These are phyloP conservation scores for Habrosyne pyritoides DNA, from an alignment of 2,888 invertebrate genomes.

Conservation along the genomic window DNA sequence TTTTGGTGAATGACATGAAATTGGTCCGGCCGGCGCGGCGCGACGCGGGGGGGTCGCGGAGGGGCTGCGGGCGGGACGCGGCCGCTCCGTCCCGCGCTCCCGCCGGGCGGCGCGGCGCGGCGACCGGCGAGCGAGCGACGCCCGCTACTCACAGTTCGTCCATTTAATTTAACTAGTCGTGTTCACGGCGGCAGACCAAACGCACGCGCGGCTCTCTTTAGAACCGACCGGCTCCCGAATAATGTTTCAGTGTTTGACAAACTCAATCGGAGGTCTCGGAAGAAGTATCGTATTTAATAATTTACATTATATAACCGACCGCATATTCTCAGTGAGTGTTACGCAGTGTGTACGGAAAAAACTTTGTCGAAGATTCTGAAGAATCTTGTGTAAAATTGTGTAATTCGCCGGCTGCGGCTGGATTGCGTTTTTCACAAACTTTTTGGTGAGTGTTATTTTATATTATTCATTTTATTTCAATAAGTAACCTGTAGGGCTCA, in stretches of 20 bases:
- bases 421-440: slow-evolving; percentile 80
- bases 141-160: slow-evolving; percentile 37
- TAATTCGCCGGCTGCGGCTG: slow-evolving; percentile 78
- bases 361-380: slow-evolving; percentile 84
- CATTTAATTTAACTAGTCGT: slow-evolving; percentile 60
- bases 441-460: slow-evolving; percentile 72
- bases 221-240: slow-evolving; percentile 82
- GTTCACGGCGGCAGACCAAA: slow-evolving; percentile 76
- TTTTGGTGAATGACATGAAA: slow-evolving; percentile 72
- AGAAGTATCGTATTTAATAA: slow-evolving; percentile 80
- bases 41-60: slow-evolving; percentile 40
- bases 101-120: slow-evolving; percentile 46
- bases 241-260: slow-evolving; percentile 83
- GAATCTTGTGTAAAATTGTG: slow-evolving; percentile 83
- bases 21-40: slow-evolving; percentile 46
- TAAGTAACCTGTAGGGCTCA: slow-evolving; percentile 16
- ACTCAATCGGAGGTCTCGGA: slow-evolving; percentile 82
- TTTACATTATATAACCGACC: slow-evolving; percentile 80
- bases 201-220: slow-evolving; percentile 79
- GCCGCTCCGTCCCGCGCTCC: slow-evolving; percentile 46
- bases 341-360: slow-evolving; percentile 84
- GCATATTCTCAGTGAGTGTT: slow-evolving; percentile 84
- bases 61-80: slow-evolving; percentile 34
- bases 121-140: slow-evolving; percentile 41
- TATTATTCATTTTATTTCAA: slow-evolving; percentile 22